Evolutionary conservation across 2,888 invertebrate species (phyloP), one percentile per base, ranked within the genome.

Genomic region (Gymnosoma rotundatum): DNA sequence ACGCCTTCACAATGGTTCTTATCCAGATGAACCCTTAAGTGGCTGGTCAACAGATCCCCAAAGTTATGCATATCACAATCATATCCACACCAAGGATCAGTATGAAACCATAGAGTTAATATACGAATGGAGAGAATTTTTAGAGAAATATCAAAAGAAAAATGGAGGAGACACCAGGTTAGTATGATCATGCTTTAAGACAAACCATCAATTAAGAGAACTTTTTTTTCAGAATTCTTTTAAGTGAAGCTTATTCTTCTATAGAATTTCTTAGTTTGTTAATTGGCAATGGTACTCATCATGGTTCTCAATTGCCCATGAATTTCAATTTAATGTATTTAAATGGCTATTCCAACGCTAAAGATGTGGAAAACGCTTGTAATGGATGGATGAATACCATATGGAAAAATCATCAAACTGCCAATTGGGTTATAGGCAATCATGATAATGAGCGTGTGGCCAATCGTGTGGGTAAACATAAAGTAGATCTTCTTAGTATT

Each of bases 341-440:
- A 25, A 92, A 94, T 1, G 91, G 89, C 0, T 91, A 92, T 0
- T 94, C 95, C 0, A 93, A 90, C 0, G 94, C 95, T 0, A 73
- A 88, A 8, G 93, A 94, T 63, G 93, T 94, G 42, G 93, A 94
- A 76, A 86, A 87, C 0, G 87, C 91, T 0, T 93, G 94, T 3
- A 93, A 94, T 66, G 90, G 91, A n/a, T 95, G 95, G 95, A 91
- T 94, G 90, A 92, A 93, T 1, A 93, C 93, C 16, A 93, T 95
- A 93, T 94, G 95, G 32, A 42, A 18, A 16, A 87, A 88, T 7
- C 93, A 93, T 61, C 91, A 92, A 85, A 90, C 92, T 0, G 93
- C 95, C 2, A 95, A 95, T 87, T 95, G 95, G 95, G 95, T 95
- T 89, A 94, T 95, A 87, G 95, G 95, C 8, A 95, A 95, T 89